A percentile compares a stretch with the other conserved stretches of the same genome.
Evolutionary conservation across 2,113 vertebrate species (phyloP).

Genomic region (Ammodytes dubius): DNA sequence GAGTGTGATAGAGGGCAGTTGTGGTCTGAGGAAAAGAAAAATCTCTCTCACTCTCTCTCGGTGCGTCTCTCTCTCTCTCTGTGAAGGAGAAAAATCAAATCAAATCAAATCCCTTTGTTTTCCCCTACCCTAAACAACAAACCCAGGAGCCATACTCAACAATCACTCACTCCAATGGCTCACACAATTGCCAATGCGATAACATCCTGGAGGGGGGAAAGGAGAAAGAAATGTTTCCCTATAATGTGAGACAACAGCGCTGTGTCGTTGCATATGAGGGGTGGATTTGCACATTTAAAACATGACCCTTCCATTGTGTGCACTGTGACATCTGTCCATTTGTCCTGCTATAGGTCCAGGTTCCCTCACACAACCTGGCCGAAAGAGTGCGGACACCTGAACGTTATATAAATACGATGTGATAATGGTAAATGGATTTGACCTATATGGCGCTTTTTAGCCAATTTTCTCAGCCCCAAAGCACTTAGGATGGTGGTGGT

Average conservation of each 20-base stretch:
- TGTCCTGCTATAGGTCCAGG: background rate
- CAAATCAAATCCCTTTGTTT: conserved; percentile 75
- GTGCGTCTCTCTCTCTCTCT: conserved; percentile 34
- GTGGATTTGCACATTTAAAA: conserved; percentile 33
- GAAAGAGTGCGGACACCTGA: background rate
- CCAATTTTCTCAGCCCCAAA: too few relatives aligned
- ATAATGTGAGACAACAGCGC: conserved; percentile 51
- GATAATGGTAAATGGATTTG: too few relatives aligned
- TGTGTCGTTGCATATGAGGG: conserved; percentile 7
- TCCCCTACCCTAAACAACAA: conserved; percentile 67
- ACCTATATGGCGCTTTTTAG: too few relatives aligned
- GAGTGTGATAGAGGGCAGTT: conserved; percentile 64
- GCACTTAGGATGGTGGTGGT: too few relatives aligned
- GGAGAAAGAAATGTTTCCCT: conserved; percentile 49
- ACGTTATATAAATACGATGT: background rate
- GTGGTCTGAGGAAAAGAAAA: conserved; percentile 63
- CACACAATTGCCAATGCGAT: conserved; percentile 74
- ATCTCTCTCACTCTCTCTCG: conserved; percentile 17
- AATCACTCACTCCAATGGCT: conserved; percentile 78
- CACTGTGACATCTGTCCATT: background rate
- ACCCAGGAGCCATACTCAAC: conserved; percentile 75
- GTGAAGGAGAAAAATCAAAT: conserved; percentile 74
- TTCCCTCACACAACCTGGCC: background rate
- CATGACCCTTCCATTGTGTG: conserved; percentile 2
- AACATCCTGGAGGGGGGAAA: conserved; percentile 53